Evolutionary conservation across 2,113 vertebrate species (phyloP).

Genomic region (Columbina picui): DNA sequence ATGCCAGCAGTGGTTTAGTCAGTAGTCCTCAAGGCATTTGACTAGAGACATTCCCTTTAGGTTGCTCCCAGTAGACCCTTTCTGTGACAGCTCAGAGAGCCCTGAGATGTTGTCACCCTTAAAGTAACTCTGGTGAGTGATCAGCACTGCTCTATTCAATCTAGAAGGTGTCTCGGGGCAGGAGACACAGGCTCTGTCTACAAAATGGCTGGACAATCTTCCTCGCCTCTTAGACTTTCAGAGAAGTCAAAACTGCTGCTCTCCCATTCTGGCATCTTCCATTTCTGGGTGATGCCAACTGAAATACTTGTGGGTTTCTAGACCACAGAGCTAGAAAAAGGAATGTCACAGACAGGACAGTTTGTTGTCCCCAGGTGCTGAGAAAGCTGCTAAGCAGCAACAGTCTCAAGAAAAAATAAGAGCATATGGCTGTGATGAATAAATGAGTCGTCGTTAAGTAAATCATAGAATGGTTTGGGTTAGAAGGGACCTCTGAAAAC

Average conservation of each 20-base stretch:
- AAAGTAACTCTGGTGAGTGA: not conserved
- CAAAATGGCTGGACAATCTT: not conserved
- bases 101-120: not conserved
- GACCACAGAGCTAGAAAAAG: not conserved
- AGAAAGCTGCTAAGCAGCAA: not conserved
- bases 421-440: rapidly evolving
- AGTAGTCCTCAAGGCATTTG: not conserved
- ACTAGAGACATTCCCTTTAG: not conserved
- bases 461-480: too few relatives aligned
- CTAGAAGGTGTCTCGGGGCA: not conserved
- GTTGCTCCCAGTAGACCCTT: not conserved
- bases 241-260: not conserved
- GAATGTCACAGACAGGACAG: not conserved
- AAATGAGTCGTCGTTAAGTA: not conserved
- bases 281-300: not conserved
- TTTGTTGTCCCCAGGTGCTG: rapidly evolving
- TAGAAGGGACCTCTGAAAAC: too few relatives aligned
- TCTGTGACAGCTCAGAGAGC: not conserved
- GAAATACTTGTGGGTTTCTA: not conserved
- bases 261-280: not conserved
- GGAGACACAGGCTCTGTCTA: not conserved
- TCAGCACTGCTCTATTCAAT: rapidly evolving
- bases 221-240: not conserved
- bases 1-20: rapidly evolving
- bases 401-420: not conserved